These are phyloP conservation scores for Notamacropus eugenii DNA, from an alignment of 2,797 vertebrate genomes.

Conservation along the genomic window DNA sequence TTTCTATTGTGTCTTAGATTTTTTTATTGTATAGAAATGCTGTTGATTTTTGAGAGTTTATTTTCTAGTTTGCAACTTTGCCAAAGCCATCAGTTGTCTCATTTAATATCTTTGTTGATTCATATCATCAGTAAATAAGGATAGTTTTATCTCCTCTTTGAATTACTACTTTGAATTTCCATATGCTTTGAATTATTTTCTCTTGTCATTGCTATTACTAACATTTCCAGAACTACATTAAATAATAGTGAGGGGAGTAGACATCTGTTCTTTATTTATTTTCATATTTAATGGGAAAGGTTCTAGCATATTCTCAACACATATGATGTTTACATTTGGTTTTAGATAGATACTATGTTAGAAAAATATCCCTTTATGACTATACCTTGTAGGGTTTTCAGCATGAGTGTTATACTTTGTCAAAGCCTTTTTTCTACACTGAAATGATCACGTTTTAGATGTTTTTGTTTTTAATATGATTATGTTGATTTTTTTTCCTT, in stretches of 20 bases:
- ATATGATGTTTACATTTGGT: neutral
- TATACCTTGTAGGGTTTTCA: neutral
- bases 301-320: neutral
- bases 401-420: neutral
- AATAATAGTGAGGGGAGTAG: neutral
- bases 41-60: neutral
- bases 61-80: neutral
- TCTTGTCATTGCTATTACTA: neutral
- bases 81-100: neutral
- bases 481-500: neutral
- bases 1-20: neutral
- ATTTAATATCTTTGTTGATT: neutral
- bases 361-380: neutral
- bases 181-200: neutral
- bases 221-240: neutral
- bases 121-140: neutral
- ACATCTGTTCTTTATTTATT: neutral
- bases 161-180: too few species aligned
- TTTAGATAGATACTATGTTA: neutral
- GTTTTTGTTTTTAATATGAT: neutral
- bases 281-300: neutral
- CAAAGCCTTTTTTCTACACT: neutral
- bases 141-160: neutral
- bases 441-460: neutral
- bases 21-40: neutral